Conservation (phyloP, 2,113 vertebrate genomes). For the Micromys minutus region DNA sequence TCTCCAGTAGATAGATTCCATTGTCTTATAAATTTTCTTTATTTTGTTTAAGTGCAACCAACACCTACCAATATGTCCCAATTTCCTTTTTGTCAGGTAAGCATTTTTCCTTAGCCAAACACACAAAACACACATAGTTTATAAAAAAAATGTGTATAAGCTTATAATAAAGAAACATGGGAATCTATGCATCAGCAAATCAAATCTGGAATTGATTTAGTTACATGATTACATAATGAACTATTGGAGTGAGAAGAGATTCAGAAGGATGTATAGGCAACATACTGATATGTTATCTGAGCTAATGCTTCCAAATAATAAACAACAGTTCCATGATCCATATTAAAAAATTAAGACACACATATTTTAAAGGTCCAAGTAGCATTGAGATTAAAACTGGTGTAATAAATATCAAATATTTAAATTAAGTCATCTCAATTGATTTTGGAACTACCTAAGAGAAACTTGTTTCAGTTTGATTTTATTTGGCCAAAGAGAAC, state of each 20-base stretch:
- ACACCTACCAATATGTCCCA: constrained; percentile 28
- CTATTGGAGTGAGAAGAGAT: constrained; percentile 36
- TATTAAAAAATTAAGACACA: not conserved
- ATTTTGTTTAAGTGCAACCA: constrained; percentile 39
- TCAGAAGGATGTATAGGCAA: constrained; percentile 14
- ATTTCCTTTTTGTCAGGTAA: constrained; percentile 39
- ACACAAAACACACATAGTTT: constrained; percentile 12
- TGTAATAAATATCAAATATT: not conserved
- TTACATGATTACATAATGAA: constrained; percentile 46
- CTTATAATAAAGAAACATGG: constrained; percentile 23
- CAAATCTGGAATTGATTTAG: constrained; percentile 52
- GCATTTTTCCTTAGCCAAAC: constrained; percentile 53
- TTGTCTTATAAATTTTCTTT: not conserved
- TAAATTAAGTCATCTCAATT: constrained; percentile 25
- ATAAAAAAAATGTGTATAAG: constrained; percentile 48
- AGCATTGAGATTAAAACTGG: constrained; percentile 20
- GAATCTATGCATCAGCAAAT: constrained; percentile 6
- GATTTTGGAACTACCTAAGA: constrained; percentile 29
- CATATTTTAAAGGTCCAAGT: constrained; percentile 1
- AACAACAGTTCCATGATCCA: not conserved
- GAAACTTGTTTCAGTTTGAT: not conserved
- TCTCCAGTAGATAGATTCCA: not conserved
- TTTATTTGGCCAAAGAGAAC: not conserved
- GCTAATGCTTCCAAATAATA: constrained; percentile 57
- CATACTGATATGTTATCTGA: constrained; percentile 47